These are phyloP conservation scores for Tuta absoluta DNA, from an alignment of 2,888 invertebrate genomes.

Conservation along the genomic window DNA sequence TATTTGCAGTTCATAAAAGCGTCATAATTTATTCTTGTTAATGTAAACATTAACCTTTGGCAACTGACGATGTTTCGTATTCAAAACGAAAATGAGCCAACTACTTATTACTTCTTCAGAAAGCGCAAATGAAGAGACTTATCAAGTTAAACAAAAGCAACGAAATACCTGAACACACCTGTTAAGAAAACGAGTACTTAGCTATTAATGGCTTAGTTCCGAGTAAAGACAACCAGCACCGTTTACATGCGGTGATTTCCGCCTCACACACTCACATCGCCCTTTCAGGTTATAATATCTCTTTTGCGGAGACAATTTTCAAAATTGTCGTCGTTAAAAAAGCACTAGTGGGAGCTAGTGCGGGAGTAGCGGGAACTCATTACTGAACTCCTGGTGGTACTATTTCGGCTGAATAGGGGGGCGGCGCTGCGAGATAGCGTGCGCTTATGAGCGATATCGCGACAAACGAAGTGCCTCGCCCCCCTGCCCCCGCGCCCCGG, in stretches of 20 bases:
- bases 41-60: too few species aligned
- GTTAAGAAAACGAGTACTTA: background rate
- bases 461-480: slow-evolving; percentile 69
- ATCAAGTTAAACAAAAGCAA: background rate
- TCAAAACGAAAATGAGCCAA: slow-evolving; percentile 2
- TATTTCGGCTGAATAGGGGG: slow-evolving; percentile 76
- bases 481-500: slow-evolving; percentile 18
- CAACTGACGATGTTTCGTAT: background rate
- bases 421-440: slow-evolving; percentile 66
- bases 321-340: slow-evolving; percentile 67
- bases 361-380: slow-evolving; percentile 73
- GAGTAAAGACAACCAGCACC: background rate
- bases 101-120: background rate
- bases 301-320: slow-evolving; percentile 54
- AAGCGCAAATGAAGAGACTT: background rate
- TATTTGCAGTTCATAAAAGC: background rate
- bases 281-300: slow-evolving; percentile 25
- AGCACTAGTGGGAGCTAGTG: slow-evolving; percentile 57
- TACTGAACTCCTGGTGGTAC: slow-evolving; percentile 77
- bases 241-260: background rate
- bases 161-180: background rate
- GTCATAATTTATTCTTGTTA: too few species aligned
- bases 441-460: slow-evolving; percentile 76
- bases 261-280: background rate
- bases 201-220: slow-evolving; percentile 1